Evolutionary conservation across 1,140 invertebrate species (phyloP), one percentile per base, ranked within the genome.

Genomic region (Drosophila arizonae): DNA sequence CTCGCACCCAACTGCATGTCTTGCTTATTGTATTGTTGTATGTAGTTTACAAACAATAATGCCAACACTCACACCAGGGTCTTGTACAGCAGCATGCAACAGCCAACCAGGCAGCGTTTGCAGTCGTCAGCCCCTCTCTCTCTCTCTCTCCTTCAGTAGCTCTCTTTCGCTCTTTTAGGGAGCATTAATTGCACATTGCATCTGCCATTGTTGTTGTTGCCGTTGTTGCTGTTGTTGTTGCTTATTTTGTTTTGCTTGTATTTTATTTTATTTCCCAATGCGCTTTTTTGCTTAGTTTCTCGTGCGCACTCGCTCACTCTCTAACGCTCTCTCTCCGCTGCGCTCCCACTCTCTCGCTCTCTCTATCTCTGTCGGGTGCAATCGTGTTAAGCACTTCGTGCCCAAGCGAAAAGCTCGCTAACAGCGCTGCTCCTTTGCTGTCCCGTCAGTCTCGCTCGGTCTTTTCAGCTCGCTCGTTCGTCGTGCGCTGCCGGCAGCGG

Each of bases 21-120:
- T 80, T 89, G 85, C 82, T 87, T 87, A 87, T 87, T 87, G 84
- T 87, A 87, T 87, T 88, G 84, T 88, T 88, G 80, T 89, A 88
- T 88, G 80, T 86, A 88, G 85, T 88, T 88, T 88, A 88, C 84
- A 88, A 88, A 88, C 84, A 88, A 88, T 84, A 89, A 88, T 80
- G 73, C 77, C 84, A 87, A 89, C 80, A 80, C 70, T 66, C 84
- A 84, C 77, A 57, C 72, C 66, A 60, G 6, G 26, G 2, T 0
- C 33, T 43, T 58, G 61, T 75, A 70, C 72, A 65, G 79, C 74
- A 71, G 62, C 69, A 81, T 82, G 72, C 79, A 82, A 82, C 79
- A 81, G 79, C 79, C 79, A 82, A 82, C 79, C 74, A 81, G 65
- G 46, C 68, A 46, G 57, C 68, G 56, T 54, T 61, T 50, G 60